Conservation (phyloP, 2,888 invertebrate genomes). For the Tipula confusa region DNA sequence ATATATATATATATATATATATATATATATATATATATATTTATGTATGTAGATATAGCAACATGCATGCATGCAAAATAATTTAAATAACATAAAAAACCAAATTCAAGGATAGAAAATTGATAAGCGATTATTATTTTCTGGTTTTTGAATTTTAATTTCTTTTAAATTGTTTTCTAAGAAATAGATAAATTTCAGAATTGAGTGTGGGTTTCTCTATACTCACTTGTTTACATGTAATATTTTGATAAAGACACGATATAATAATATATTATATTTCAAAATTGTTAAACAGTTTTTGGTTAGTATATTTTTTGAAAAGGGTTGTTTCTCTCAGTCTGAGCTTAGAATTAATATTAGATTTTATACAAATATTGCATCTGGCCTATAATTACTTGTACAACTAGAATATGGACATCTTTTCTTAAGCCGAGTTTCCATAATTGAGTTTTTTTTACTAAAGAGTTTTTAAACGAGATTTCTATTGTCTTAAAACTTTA, state of each 20-base stretch:
- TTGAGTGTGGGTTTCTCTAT: background rate
- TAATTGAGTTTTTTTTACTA: too few relatives aligned
- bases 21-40: too few relatives aligned
- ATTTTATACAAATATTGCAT: too few relatives aligned
- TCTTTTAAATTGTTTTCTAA: slow-evolving; percentile 20
- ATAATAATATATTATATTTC: too few relatives aligned
- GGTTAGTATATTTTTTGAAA: background rate
- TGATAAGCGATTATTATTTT: background rate
- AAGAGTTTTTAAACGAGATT: too few relatives aligned
- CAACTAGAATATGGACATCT: too few relatives aligned
- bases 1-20: too few relatives aligned
- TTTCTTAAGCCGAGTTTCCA: too few relatives aligned
- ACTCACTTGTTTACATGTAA: background rate
- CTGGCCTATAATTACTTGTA: too few relatives aligned
- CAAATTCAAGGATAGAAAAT: background rate
- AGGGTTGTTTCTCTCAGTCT: background rate
- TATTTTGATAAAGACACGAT: background rate
- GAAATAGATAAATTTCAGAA: background rate
- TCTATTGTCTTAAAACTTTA: too few relatives aligned
- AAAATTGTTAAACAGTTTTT: background rate
- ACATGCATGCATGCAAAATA: background rate
- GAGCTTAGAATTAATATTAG: too few relatives aligned
- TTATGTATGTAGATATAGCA: too few relatives aligned
- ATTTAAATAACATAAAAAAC: background rate
- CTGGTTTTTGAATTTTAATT: background rate